Percentiles rank a stretch among this genome's conserved stretches.
These are phyloP conservation scores for Neolamprologus devosi DNA, from an alignment of 2,113 vertebrate genomes.

Conservation along the genomic window DNA sequence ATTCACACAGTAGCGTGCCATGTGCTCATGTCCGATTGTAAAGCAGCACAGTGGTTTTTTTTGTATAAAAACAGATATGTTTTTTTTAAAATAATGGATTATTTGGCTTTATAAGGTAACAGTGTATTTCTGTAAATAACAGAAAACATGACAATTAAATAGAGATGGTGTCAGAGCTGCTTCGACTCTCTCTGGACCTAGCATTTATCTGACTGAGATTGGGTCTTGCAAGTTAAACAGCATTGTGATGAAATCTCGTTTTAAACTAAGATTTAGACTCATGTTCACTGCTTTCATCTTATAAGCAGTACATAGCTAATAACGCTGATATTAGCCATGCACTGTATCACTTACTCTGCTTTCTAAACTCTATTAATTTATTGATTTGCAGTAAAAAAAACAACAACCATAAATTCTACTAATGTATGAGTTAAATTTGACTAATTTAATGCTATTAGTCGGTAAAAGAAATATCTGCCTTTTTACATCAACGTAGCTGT, in stretches of 20 bases:
- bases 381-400: background rate
- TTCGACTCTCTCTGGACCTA: background rate
- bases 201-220: background rate
- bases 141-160: background rate
- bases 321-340: background rate
- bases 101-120: constrained; percentile 25
- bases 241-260: background rate
- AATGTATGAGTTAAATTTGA: background rate
- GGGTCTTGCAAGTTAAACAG: background rate
- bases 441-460: background rate
- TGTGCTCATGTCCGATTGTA: background rate
- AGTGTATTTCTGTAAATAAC: constrained; percentile 35
- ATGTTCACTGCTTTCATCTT: background rate
- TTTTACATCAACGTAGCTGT: background rate
- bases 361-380: background rate
- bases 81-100: background rate
- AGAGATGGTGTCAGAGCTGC: background rate
- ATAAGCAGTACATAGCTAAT: background rate
- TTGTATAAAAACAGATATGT: background rate
- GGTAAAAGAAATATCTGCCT: background rate
- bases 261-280: background rate
- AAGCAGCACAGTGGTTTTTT: background rate
- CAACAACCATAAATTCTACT: background rate
- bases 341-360: background rate
- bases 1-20: background rate